These are phyloP conservation scores for Prietella phreatophila DNA, from an alignment of 2,113 vertebrate genomes.

Conservation along the genomic window DNA sequence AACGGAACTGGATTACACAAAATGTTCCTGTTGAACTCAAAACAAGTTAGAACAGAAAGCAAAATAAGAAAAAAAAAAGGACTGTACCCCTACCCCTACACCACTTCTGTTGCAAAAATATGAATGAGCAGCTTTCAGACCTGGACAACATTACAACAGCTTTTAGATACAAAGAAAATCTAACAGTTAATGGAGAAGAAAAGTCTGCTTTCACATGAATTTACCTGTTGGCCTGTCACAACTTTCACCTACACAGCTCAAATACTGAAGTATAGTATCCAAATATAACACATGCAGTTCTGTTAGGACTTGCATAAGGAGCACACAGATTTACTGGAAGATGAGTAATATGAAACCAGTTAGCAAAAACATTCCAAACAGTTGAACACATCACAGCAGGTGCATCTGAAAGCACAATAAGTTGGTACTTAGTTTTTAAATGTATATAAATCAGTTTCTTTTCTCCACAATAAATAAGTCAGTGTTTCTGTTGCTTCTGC, in stretches of 20 bases:
- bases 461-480: background rate
- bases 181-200: background rate
- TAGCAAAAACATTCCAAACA: background rate
- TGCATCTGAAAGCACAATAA: background rate
- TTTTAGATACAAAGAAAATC: conserved; percentile 17
- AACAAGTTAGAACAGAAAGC: conserved; percentile 1
- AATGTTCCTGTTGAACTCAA: conserved; percentile 13
- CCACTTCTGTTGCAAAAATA: background rate
- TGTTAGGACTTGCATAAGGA: background rate
- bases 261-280: background rate
- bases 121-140: background rate
- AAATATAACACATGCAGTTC: conserved; percentile 12
- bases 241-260: background rate
- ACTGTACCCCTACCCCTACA: background rate
- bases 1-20: conserved; percentile 22
- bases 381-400: background rate
- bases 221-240: conserved; percentile 2
- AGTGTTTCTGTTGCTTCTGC: background rate
- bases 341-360: conserved; percentile 11
- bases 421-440: background rate
- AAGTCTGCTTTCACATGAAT: conserved; percentile 21
- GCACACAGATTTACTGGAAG: background rate
- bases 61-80: background rate
- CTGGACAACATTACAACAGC: background rate
- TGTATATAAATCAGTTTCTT: background rate